Evolutionary conservation across 2,888 invertebrate genomes (phyloP), one percentile per base, ranked within the genome.

Genomic region (Endomychus coccineus): DNA sequence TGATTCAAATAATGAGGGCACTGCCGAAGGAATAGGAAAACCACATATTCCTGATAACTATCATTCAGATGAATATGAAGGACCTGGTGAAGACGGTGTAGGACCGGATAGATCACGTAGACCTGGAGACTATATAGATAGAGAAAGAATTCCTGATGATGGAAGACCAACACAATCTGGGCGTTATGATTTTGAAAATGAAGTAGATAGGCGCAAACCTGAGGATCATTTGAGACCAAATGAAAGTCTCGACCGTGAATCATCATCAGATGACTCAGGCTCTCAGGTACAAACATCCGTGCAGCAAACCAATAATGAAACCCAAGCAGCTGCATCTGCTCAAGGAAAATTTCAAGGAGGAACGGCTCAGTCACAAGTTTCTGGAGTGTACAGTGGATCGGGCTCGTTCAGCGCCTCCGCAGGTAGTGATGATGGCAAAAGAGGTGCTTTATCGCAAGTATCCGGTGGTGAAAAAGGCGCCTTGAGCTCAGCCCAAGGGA

Each of bases 401-500:
- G 87, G 87, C 9, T 78, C 84, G 1, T 88, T 89, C 58, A 82
- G 83, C 44, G 88, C 88, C 5, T 84, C 81, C 58, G 86, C 87
- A 4, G 83, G 84, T 64, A 83, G 83, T 9, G 79, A 77, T 22
- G 85, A 85, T 40, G 77, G 73, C 16, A 78, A 77, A 49, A 77
- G 82, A 58, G 81, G 81, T 28, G 83, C 84, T 2, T 78, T 78
- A 55, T 68, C 71, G 2, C 75, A 80, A 68, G 76, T 83, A 1
- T 73, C 74, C 27, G 86, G 85, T 4, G 80, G 80, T 36, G 76
- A 77, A 53, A 78, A 81, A 49, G 85, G 86, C 1, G 83, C 83
- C 2, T 71, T 75, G 39, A 85, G 85, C 60, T 77, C 75, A 39
- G 81, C 87, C 0, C 81, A 84, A 68, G 83, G 84, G 3, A 73